Evolutionary conservation across 2,888 invertebrate species (phyloP).

Genomic region (Lasioglossum leucozonium): DNA sequence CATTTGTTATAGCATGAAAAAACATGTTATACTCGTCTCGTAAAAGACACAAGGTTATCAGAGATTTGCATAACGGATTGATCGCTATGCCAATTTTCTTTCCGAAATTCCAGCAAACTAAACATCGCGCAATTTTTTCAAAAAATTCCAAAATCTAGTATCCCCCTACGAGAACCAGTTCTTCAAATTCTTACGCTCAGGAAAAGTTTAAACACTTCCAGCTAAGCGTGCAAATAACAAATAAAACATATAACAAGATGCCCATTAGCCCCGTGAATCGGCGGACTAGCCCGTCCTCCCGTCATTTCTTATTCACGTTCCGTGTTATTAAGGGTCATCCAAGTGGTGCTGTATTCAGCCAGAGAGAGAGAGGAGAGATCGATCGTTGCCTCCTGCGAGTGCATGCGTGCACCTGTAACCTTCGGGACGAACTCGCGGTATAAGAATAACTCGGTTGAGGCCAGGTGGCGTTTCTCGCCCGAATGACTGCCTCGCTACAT

Average conservation of each 20-base stretch:
- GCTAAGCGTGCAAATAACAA: neutral
- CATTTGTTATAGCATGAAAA: too few relatives aligned
- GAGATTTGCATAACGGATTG: neutral
- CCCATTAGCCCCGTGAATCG: neutral
- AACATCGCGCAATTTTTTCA: too few relatives aligned
- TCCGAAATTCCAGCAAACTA: too few relatives aligned
- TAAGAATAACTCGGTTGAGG: conserved; percentile 38
- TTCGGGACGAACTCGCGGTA: neutral
- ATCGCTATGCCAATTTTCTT: too few relatives aligned
- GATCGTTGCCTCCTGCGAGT: conserved; percentile 59
- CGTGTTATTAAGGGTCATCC: conserved; percentile 69
- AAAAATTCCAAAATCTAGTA: too few relatives aligned
- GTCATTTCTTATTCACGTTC: conserved; percentile 41
- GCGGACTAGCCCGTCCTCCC: neutral
- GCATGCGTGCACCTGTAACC: conserved; percentile 46
- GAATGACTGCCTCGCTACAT: neutral
- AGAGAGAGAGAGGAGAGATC: conserved; percentile 39
- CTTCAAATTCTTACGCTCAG: neutral
- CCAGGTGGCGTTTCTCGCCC: neutral
- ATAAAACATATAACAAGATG: neutral
- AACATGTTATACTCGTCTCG: too few relatives aligned
- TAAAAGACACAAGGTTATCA: neutral
- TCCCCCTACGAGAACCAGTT: neutral
- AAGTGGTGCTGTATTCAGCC: conserved; percentile 44
- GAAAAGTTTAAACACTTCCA: neutral